Evolutionary conservation across 2,888 invertebrate genomes (phyloP).

Genomic region (Spisula solida): DNA sequence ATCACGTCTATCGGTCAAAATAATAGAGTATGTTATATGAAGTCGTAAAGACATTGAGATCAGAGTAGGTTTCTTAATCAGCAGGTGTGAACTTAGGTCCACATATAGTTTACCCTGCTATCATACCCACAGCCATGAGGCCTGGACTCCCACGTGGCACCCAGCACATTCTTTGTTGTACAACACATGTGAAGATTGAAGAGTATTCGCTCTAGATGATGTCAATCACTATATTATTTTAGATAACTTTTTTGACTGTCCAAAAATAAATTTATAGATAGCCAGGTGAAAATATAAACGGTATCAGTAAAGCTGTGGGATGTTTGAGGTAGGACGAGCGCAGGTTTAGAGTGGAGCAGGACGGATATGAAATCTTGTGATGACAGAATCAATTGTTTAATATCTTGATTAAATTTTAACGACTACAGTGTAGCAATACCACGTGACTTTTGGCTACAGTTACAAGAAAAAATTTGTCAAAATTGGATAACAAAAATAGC

Average conservation of each 20-base stretch:
- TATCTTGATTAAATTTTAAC: neutral
- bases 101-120: neutral
- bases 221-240: conserved; percentile 28
- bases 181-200: neutral
- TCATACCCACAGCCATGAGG: neutral
- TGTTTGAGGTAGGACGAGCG: neutral
- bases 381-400: conserved; percentile 12
- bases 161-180: neutral
- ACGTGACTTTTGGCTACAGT: too few relatives aligned
- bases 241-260: conserved; percentile 39
- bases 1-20: neutral
- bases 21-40: neutral
- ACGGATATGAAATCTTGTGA: neutral
- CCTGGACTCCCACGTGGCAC: conserved; percentile 13
- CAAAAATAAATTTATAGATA: conserved; percentile 6
- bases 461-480: too few relatives aligned
- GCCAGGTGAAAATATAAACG: conserved; percentile 2
- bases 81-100: conserved; percentile 1
- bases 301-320: conserved; percentile 2
- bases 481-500: too few relatives aligned
- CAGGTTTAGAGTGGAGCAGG: neutral
- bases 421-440: too few relatives aligned
- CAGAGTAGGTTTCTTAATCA: neutral
- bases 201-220: neutral
- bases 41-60: neutral